Conservation (phyloP, 2,888 invertebrate species). For the Sphaerophoria rueppellii region DNA sequence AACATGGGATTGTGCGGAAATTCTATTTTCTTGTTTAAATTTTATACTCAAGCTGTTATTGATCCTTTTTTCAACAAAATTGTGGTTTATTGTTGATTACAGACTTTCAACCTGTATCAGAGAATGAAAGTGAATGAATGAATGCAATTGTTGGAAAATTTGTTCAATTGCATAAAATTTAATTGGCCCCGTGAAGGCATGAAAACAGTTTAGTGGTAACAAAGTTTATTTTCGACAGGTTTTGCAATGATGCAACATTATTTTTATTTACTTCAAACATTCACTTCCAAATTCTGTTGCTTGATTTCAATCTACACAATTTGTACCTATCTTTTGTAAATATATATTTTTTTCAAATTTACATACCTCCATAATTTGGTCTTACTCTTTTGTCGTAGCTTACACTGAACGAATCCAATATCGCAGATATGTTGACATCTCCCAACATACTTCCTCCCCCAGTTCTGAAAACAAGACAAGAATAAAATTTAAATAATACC, state of each 20-base stretch:
- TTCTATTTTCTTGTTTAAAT: slow-evolving; percentile 23
- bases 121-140: too few species aligned
- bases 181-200: too few species aligned
- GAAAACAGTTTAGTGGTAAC: too few species aligned
- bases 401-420: slow-evolving; percentile 96
- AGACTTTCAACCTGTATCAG: too few species aligned
- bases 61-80: slow-evolving; percentile 25
- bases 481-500: neutral
- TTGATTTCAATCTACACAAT: neutral
- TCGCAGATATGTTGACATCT: slow-evolving; percentile 97
- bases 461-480: slow-evolving; percentile 77
- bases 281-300: neutral
- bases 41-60: slow-evolving; percentile 20
- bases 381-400: slow-evolving; percentile 99
- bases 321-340: slow-evolving; percentile 2
- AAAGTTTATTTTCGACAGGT: too few species aligned
- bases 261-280: neutral
- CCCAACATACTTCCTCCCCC: slow-evolving; percentile 89
- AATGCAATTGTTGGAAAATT: too few species aligned
- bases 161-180: too few species aligned
- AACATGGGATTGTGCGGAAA: slow-evolving; percentile 24
- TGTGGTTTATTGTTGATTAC: slow-evolving; percentile 3
- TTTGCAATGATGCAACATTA: too few species aligned
- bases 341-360: slow-evolving; percentile 43
- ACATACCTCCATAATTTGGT: slow-evolving; percentile 98